Base-by-base conservation (phyloP, 1,140 invertebrate species). In the Danaus melanippus region DNA sequence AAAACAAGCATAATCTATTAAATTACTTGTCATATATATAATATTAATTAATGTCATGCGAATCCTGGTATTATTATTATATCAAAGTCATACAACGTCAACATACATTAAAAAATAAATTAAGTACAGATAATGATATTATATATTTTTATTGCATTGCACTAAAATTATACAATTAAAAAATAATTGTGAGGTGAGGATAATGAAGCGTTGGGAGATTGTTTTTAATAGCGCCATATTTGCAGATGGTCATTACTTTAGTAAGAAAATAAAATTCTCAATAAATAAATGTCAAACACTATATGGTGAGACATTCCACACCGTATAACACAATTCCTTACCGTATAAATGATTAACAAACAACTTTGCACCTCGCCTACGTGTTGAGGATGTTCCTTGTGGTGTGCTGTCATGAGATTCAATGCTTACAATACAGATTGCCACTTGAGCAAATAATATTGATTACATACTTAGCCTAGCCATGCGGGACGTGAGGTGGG, bases 241-340 rank as follows among this genome's bases (percentile, higher is more conserved):
- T 86, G 84, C 84, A 86, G 84, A 86, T 84, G 81, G 76, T 69
- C 83, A 86, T 71, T 63, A 68, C 69, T 74, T 75, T 66, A 71
- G 79, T 86, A 86, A 74, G 83, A 86, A 86, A 86, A 86, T 86
- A 86, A 86, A 86, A 83, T 84, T 86, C 75, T 85, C 81, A 86
- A 83, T 84, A 86, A 86, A 84, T 84, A 76, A 86, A 84, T 82
- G 77, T 84, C 80, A 81, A 84, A 81, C 79, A 79, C 81, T 84
- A 84, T 82, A 69, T 64, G 79, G 81, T 84, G 84, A 76, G 75
- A 83, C 74, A 79, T 77, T 73, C 72, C 80, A 81, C 81, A 81
- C 80, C 80, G 62, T 76, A 77, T 86, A 86, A 86, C 84, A 85
- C 79, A 86, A 85, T 83, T 71, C 68, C 80, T 86, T 85, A 85